A percentile compares a stretch with the other conserved stretches of the same genome.
Evolutionary conservation across 1,140 invertebrate species (phyloP).

Genomic region (Latrodectus geometricus): DNA sequence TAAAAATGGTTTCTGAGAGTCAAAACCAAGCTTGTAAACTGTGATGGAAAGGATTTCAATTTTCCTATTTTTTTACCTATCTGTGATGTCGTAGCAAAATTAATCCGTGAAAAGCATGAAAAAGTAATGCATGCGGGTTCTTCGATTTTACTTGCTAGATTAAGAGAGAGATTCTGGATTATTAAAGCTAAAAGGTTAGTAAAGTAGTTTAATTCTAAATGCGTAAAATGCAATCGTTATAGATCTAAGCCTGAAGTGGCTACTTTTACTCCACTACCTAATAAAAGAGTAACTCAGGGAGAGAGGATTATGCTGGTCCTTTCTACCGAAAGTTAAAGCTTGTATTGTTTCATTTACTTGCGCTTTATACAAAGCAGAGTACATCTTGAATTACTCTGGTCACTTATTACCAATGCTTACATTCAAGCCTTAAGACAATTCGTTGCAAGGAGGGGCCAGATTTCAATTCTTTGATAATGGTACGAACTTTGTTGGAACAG

Average conservation of each 20-base stretch:
- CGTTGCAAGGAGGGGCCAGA: background rate
- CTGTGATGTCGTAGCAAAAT: background rate
- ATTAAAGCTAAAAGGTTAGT: constrained; percentile 26
- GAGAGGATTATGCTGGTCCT: constrained; percentile 66
- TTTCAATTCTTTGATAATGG: constrained; percentile 65
- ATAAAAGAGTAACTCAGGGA: constrained; percentile 64
- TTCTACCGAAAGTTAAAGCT: constrained; percentile 2
- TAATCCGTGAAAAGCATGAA: constrained; percentile 10
- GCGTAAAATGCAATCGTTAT: background rate
- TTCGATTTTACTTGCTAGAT: background rate
- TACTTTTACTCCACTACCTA: constrained; percentile 60
- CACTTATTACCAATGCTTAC: constrained; percentile 5
- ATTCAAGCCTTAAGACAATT: constrained; percentile 13
- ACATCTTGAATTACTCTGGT: background rate
- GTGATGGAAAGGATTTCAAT: constrained; percentile 21
- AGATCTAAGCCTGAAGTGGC: background rate
- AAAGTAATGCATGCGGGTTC: constrained; percentile 15
- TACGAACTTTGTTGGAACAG: constrained; percentile 66
- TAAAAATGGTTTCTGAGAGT: constrained; percentile 23
- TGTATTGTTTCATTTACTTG: constrained; percentile 29
- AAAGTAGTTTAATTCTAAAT: constrained; percentile 22
- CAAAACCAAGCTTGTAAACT: constrained; percentile 22
- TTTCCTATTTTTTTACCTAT: constrained; percentile 25
- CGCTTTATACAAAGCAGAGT: background rate
- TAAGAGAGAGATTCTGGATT: constrained; percentile 29